Conservation (phyloP, 2,888 invertebrate genomes). For the Dynastes grantii region DNA sequence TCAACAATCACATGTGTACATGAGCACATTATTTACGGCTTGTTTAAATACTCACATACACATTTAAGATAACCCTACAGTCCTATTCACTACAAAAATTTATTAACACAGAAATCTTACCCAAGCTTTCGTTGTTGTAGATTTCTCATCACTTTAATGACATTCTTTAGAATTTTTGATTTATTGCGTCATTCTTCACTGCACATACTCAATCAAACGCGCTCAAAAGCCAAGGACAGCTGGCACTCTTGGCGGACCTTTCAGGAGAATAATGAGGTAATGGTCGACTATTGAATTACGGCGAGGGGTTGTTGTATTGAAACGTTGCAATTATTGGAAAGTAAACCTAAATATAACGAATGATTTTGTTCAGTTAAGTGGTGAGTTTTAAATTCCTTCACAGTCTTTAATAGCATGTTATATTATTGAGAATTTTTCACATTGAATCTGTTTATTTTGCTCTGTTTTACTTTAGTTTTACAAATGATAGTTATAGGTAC, state of each 20-base stretch:
- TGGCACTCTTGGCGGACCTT: slow-evolving; percentile 40
- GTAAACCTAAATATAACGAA: slow-evolving; percentile 21
- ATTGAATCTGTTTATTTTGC: no score
- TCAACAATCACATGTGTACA: no score
- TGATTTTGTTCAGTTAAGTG: background rate
- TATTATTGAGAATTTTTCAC: background rate
- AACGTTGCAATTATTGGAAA: slow-evolving; percentile 33
- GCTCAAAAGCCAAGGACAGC: slow-evolving; percentile 42
- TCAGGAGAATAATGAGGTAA: slow-evolving; percentile 42
- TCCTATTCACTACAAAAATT: no score
- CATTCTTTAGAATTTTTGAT: slow-evolving; percentile 43
- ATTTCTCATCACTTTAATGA: slow-evolving; percentile 36
- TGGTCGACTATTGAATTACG: slow-evolving; percentile 45
- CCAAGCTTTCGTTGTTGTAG: background rate
- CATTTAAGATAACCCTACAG: background rate
- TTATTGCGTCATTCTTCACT: slow-evolving; percentile 46
- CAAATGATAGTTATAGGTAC: no score
- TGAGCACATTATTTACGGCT: background rate
- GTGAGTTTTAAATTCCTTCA: background rate
- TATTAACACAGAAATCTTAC: background rate
- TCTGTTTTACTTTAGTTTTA: no score
- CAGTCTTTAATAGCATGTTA: background rate
- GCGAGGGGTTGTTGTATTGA: slow-evolving; percentile 34
- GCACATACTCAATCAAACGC: slow-evolving; percentile 45
- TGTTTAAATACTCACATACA: background rate